phyloP scores from a whole-genome alignment of 2,113 vertebrate genomes.

The Pardalotus punctatus region DNA sequence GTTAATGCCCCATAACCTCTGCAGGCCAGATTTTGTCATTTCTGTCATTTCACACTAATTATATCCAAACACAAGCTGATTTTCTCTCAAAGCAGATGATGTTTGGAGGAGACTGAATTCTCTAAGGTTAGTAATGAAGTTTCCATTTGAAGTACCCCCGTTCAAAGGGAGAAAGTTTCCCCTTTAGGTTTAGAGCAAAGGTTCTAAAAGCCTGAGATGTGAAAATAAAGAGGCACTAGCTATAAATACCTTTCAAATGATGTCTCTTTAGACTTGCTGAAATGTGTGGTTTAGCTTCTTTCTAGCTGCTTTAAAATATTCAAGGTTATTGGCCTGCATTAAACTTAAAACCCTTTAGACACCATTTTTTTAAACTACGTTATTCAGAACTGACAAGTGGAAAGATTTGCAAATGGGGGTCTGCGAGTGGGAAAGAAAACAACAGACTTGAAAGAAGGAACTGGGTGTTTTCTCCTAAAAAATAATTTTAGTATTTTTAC shows the following conservation, averaged over 20 bases:
- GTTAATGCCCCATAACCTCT: neutral
- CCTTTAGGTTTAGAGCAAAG: slow-evolving; percentile 65
- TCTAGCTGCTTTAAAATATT: slow-evolving; percentile 47
- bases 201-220: slow-evolving; percentile 61
- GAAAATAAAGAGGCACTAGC: slow-evolving; percentile 51
- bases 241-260: slow-evolving; percentile 52
- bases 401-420: slow-evolving; percentile 2
- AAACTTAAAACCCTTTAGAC: slow-evolving; percentile 54
- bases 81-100: slow-evolving; percentile 12
- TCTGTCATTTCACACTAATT: slow-evolving; percentile 29
- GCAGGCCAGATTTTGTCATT: neutral
- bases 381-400: neutral
- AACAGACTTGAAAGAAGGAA: neutral
- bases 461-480: neutral
- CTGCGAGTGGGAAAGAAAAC: neutral
- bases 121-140: slow-evolving; percentile 60
- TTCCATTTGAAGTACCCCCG: slow-evolving; percentile 61
- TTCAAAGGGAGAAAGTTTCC: slow-evolving; percentile 51
- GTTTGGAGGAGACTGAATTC: slow-evolving; percentile 13
- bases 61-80: slow-evolving; percentile 9
- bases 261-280: slow-evolving; percentile 60
- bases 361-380: slow-evolving; percentile 25
- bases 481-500: neutral
- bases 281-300: slow-evolving; percentile 64
- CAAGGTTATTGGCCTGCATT: slow-evolving; percentile 60